Evolutionary conservation across 2,888 invertebrate species (phyloP).

Genomic region (Lepetodrilus schrolli): DNA sequence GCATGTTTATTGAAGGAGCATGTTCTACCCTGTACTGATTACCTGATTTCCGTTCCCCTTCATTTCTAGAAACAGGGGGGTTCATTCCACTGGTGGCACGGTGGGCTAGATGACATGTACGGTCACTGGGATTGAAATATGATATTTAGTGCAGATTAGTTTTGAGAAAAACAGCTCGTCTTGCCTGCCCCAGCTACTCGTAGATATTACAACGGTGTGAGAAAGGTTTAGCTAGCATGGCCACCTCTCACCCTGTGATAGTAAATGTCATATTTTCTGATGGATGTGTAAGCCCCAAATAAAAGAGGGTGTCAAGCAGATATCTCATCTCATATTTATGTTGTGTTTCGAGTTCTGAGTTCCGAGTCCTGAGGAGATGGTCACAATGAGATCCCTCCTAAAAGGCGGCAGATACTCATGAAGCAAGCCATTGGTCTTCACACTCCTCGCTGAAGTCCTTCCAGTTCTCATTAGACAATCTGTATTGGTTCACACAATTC

Average conservation of each 20-base stretch:
- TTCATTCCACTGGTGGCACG: neutral
- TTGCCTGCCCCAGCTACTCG: neutral
- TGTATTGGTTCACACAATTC: too few species aligned
- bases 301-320: constrained; percentile 2
- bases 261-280: constrained; percentile 24
- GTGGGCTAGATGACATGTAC: neutral
- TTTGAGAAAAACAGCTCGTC: neutral
- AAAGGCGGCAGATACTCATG: too few species aligned
- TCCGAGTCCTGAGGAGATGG: too few species aligned
- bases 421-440: too few species aligned
- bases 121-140: neutral
- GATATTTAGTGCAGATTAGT: neutral
- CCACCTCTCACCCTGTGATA: constrained; percentile 25
- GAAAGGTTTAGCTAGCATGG: constrained; percentile 17
- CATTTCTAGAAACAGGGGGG: neutral
- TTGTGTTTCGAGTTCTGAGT: too few species aligned
- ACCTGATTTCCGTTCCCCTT: too few species aligned
- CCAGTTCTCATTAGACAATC: too few species aligned
- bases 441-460: too few species aligned
- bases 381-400: too few species aligned
- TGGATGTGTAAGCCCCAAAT: constrained; percentile 4
- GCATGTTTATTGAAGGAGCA: too few species aligned
- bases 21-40: too few species aligned
- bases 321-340: neutral
- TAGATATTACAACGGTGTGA: neutral